Evolutionary conservation across 2,797 vertebrate species (phyloP), one percentile per base, ranked within the genome.

Genomic region (Aphelocoma californica): DNA sequence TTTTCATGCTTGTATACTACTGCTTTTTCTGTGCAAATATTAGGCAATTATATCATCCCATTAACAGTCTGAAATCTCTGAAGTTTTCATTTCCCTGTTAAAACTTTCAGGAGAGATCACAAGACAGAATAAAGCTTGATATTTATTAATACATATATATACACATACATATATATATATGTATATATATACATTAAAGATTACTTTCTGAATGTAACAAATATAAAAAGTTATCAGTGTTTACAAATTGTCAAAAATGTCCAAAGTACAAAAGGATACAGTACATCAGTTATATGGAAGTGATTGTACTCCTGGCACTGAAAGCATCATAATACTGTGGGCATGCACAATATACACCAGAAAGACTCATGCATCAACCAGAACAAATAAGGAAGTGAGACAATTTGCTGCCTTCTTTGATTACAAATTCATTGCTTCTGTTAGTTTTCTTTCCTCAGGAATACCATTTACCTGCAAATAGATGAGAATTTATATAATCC

Each of bases 371-470:
- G 98, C 97, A 93, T 91, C 85, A 2, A 79, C 31, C 91, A 73
- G 93, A 87, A 86, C 75, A 91, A 81, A 50, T 50, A 67, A 88
- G 84, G 75, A 86, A 92, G 64, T 44, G 57, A 74, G 80, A 86
- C 25, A 62, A 14, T 38, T 50, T 75, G 85, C 48, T 86, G 66
- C 75, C 47, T 51, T 81, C 91, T 96, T 62, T 69, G 85, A 79
- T 99, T 98, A 99, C 97, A 99, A 98, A 97, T 99, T 99, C 93
- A 99, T 97, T 17, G 99, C 99, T 97, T 99, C 99, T 3, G 99
- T 99, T 96, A 99, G 98, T 92, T 99, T 99, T 91, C 99, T 98
- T 96, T 99, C 99, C 97, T 99, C 99, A 99, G 99, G 99, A 98
- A 99, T 99, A 99, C 99, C 99, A 99, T 99, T 99, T 99, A 99